Evolutionary conservation across 92 coral and sea anemone genomes (phyloP), one percentile per base, ranked within the genome.

Genomic region (Zoanthus solanderi): DNA sequence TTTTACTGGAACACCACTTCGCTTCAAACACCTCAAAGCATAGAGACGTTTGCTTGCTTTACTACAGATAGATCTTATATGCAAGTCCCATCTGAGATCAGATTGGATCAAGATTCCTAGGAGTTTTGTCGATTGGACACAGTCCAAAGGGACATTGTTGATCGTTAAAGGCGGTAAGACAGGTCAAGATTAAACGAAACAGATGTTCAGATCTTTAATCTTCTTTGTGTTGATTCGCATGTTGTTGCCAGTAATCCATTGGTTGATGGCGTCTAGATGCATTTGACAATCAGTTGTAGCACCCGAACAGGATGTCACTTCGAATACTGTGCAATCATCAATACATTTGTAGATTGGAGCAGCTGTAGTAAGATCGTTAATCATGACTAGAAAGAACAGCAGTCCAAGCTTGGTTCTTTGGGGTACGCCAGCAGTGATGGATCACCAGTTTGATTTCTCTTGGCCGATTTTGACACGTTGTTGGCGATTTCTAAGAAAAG

Each of bases 61-160:
- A 23, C 23, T 0, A 23, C 23, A 23, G 23, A 23, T 23, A 23
- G 23, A 23, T 23, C 77, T 80, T 18, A 88, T 81, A 58, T 72
- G 87, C 9, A 79, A 76, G 52, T 88, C 91, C 91, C 87, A 79
- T 54, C 72, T 29, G 0, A 88, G 77, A 67, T 71, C 77, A 58
- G 80, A 65, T 16, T 88, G 91, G 42, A 88, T 88, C 34, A 88
- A 79, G 68, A 88, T 60, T 53, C 87, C 88, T 29, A 89, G 88
- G 57, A 82, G 76, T 50, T 83, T 83, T 56, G 61, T 56, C 61
- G 61, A 56, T 56, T 56, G 61, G 61, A 56, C 61, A 56, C 61
- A 56, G 61, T 56, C 61, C 61, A 56, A 56, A 6, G 61, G 61
- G 61, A 56, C 61, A 56, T 56, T 56, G 61, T 56, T 56, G 61